Base-by-base conservation (phyloP, 2,888 invertebrate species). In the Caenorhabditis sp. region DNA sequence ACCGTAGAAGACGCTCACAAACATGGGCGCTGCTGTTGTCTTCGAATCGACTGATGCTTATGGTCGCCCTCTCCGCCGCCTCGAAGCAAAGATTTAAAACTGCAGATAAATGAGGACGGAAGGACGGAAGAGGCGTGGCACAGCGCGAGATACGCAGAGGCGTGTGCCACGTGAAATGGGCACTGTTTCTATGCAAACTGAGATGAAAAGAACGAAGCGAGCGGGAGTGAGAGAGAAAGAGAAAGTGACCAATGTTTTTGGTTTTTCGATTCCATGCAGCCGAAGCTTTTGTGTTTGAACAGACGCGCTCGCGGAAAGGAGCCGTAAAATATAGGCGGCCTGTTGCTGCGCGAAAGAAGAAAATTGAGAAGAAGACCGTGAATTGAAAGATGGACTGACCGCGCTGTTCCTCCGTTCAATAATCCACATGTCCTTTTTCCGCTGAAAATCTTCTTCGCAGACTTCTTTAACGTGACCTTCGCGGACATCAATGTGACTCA, bases 1-100 rank as follows among this genome's bases (percentile, higher is more conserved):
- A 6, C 66, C 81, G 65, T 82, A 86, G 71, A 88, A 84, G 11
- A 68, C 72, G 26, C 65, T 71, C 17, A 83, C 66, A 65, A 86
- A 84, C 78, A 85, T 82, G 20, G 27, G 13, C 53, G n/a, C 32
- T 50, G 45, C 37, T 56, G 24, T n/a, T n/a, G n/a, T n/a, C n/a
- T n/a, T n/a, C n/a, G n/a, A n/a, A n/a, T n/a, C n/a, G n/a, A n/a
- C n/a, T 17, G 45, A 17, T n/a, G n/a, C n/a, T 17, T 13, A n/a
- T 26, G 41, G 27, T 32, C 35, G 13, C 3, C 48, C 43, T 53
- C 48, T 39, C 46, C 66, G 39, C 37, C 39, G 30, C 37, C 56
- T 46, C 39, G 39, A 11, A 20, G 17, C 41, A 61, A 53, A 55
- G 55, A 61, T 61, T 59, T 39, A 11, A 6, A 62, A 39, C 35